A percentile compares a stretch with the other conserved stretches of the same genome.
phyloP scores from a whole-genome alignment of 2,797 vertebrate species.

The Lithobates pipiens region DNA sequence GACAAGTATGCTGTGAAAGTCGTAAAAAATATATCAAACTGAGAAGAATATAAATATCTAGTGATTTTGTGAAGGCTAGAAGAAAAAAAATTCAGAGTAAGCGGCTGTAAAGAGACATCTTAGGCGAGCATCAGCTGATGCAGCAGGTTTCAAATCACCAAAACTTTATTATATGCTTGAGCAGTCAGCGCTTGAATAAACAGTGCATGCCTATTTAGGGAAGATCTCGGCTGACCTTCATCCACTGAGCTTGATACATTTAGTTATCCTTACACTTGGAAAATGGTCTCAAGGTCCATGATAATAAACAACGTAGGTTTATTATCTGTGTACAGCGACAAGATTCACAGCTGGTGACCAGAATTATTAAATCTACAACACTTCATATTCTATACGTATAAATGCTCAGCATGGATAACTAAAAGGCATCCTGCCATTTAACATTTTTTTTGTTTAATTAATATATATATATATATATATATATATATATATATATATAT shows the following conservation, averaged over 20 bases:
- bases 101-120: conserved; percentile 31
- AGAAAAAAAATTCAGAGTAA: conserved; percentile 33
- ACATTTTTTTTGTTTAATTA: no score
- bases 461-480: no score
- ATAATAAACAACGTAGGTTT: conserved; percentile 38
- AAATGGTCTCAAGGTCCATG: conserved; percentile 37
- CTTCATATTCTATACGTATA: not conserved
- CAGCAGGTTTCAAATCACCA: conserved; percentile 57
- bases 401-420: not conserved
- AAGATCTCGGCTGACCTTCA: conserved; percentile 55
- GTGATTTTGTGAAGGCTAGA: conserved; percentile 12
- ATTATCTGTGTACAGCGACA: conserved; percentile 40
- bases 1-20: not conserved
- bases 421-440: not conserved
- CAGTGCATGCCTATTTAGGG: conserved; percentile 55
- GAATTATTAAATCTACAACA: not conserved
- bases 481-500: no score
- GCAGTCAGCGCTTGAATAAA: conserved; percentile 48
- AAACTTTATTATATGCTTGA: conserved; percentile 63
- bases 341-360: conserved; percentile 20
- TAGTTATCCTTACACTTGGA: conserved; percentile 27
- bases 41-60: conserved; percentile 24
- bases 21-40: conserved; percentile 13
- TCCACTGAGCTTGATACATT: conserved; percentile 20
- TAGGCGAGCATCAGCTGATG: conserved; percentile 47